Percentiles rank a stretch among this genome's conserved stretches.
Evolutionary conservation across 1,140 invertebrate species (phyloP).

Genomic region (Pseudomyrmex dendroicus): DNA sequence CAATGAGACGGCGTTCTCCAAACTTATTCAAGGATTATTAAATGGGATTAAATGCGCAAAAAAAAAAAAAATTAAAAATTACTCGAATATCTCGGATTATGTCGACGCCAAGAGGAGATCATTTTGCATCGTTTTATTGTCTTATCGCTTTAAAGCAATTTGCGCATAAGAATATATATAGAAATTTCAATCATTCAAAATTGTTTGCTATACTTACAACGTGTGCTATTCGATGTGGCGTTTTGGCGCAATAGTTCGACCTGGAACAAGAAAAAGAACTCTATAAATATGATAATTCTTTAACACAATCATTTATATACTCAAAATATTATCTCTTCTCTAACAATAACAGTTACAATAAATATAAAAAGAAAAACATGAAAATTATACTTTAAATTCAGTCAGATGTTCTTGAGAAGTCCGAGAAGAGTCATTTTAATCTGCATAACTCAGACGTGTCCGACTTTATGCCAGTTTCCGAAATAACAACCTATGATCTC

Average conservation of each 20-base stretch:
- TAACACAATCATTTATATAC: too few species aligned
- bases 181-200: neutral
- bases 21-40: constrained; percentile 36
- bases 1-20: constrained; percentile 43
- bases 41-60: constrained; percentile 54
- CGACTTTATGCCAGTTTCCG: constrained; percentile 32
- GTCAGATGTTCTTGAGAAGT: constrained; percentile 30
- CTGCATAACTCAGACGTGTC: constrained; percentile 42
- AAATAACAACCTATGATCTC: neutral
- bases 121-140: neutral
- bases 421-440: constrained; percentile 38
- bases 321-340: neutral
- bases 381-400: constrained; percentile 6
- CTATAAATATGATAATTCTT: neutral
- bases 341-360: neutral
- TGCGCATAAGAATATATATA: neutral
- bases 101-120: constrained; percentile 24
- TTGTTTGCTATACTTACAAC: constrained; percentile 62
- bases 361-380: neutral
- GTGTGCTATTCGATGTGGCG: constrained; percentile 73
- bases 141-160: constrained; percentile 1
- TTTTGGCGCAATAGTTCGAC: constrained; percentile 71
- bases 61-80: constrained; percentile 64
- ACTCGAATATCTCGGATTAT: constrained; percentile 17
- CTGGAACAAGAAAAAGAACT: constrained; percentile 63